Evolutionary conservation across 2,888 invertebrate species (phyloP), one percentile per base, ranked within the genome.

Genomic region (Dynastes hyllus): DNA sequence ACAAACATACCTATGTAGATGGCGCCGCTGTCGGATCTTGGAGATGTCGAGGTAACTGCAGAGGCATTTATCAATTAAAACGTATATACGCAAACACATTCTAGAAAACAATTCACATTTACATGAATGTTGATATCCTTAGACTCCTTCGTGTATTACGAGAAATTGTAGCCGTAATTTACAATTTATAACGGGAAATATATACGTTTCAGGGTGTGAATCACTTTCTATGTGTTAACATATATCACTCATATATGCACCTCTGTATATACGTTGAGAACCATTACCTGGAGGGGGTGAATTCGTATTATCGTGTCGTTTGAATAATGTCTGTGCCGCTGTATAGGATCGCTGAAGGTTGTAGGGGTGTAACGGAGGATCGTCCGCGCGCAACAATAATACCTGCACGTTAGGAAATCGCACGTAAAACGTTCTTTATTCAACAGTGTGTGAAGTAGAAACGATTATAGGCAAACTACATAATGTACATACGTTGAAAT

Each of bases 231-330:
- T 61, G 63, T 65, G 71, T 65, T 77, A 66, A 55, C 77, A 73
- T 79, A 71, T 79, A 79, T 79, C 79, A 79, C 77, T 77, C 79
- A 77, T 77, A 70, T 77, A 79, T 79, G 77, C 79, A 79, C 77
- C 77, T 77, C 73, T 73, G 77, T 73, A 71, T 27, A 55, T 53
- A 73, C 37, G 75, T 71, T 53, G 71, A 58, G 40, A 71, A 69
- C 77, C 66, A 79, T 78, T 80, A 78, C 78, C 70, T 77, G 77
- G 63, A 37, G 32, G 55, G 76, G 63, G 67, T 69, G 79, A 81
- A 78, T 78, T 79, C 76, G 77, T 80, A 78, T 37, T 37, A 37
- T 78, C 66, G 66, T 77, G 65, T 67, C 66, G 66, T 71, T 76
- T 80, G 80, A 81, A 79, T 81, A 81, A 81, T 81, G 76, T 70